These are phyloP conservation scores for Ips nitidus DNA, from an alignment of 1,140 invertebrate species.

Conservation along the genomic window DNA sequence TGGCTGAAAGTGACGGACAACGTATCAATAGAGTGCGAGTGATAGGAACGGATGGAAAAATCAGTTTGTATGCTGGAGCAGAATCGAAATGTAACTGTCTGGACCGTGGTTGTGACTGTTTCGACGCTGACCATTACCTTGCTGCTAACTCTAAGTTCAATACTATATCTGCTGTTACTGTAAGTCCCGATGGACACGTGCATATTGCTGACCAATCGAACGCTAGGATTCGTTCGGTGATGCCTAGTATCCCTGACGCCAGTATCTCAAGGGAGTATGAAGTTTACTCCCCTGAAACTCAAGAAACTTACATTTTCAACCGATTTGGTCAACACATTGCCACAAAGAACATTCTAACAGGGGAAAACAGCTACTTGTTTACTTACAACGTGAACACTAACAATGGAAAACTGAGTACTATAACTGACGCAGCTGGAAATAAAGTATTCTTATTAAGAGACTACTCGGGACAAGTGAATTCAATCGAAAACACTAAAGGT, in stretches of 20 bases:
- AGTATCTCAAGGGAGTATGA: slow-evolving; percentile 84
- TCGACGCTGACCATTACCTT: slow-evolving; percentile 87
- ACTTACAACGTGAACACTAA: slow-evolving; percentile 96
- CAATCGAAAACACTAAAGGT: slow-evolving; percentile 91
- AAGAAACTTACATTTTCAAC: slow-evolving; percentile 95
- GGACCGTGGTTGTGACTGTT: slow-evolving; percentile 86
- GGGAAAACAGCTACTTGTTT: slow-evolving; percentile 88
- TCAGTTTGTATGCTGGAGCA: slow-evolving; percentile 87
- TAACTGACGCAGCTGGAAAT: slow-evolving; percentile 91
- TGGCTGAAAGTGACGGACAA: slow-evolving; percentile 94
- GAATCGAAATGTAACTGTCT: slow-evolving; percentile 95
- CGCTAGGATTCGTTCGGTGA: slow-evolving; percentile 86
- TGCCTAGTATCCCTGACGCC: slow-evolving; percentile 87
- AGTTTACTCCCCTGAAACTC: slow-evolving; percentile 92
- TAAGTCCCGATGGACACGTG: slow-evolving; percentile 91
- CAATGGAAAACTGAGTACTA: slow-evolving; percentile 89
- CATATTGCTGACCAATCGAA: slow-evolving; percentile 95
- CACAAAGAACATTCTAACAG: slow-evolving; percentile 90
- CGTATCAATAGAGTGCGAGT: slow-evolving; percentile 89
- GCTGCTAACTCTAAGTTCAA: slow-evolving; percentile 93
- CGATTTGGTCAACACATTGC: slow-evolving; percentile 92
- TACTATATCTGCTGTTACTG: slow-evolving; percentile 88
- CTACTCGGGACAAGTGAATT: slow-evolving; percentile 86
- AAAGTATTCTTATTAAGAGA: slow-evolving; percentile 88
- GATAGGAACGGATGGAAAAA: slow-evolving; percentile 90